Conservation (phyloP, 2,888 invertebrate genomes). For the Thereva unica region DNA sequence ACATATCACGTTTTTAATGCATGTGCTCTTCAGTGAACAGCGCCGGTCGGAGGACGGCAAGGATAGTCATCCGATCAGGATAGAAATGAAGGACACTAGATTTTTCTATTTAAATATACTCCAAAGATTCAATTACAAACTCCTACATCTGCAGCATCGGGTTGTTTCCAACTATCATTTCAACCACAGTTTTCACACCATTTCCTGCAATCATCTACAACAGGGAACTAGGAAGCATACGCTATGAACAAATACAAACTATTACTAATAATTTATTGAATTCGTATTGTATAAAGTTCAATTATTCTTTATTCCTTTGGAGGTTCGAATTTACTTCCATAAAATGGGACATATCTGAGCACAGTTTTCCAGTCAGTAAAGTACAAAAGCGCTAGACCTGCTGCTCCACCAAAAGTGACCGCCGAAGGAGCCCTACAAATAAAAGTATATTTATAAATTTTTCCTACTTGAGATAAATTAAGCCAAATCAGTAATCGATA, state of each 20-base stretch:
- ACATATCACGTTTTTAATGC: no score
- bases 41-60: no score
- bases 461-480: background rate
- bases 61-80: no score
- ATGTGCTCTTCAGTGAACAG: no score
- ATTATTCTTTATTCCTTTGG: constrained; percentile 51
- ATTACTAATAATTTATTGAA: constrained; percentile 16
- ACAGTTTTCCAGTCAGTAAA: constrained; percentile 80
- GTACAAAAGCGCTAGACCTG: constrained; percentile 66
- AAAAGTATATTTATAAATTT: background rate
- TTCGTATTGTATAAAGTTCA: constrained; percentile 14
- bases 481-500: background rate
- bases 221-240: background rate
- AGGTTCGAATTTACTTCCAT: constrained; percentile 70
- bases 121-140: no score
- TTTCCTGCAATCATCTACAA: background rate
- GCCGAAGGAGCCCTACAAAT: constrained; percentile 63
- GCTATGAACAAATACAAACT: background rate
- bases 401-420: constrained; percentile 68
- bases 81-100: no score
- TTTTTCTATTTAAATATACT: no score
- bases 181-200: no score
- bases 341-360: constrained; percentile 74
- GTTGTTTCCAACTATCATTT: no score
- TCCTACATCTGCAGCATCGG: no score